Conservation (phyloP, 2,797 vertebrate species). For the Cuniculus paca region DNA sequence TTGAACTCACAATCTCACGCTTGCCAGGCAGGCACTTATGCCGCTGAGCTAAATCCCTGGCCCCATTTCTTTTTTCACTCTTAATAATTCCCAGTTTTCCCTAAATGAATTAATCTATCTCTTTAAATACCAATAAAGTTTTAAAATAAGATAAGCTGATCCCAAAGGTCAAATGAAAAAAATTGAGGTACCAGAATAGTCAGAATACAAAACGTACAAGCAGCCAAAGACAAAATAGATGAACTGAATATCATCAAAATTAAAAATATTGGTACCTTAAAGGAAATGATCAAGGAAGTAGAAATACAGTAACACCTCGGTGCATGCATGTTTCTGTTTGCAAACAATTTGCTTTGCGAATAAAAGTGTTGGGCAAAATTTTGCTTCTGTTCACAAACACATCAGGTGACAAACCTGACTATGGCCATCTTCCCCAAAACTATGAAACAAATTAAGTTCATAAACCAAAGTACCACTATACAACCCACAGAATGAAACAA, state of each 20-base stretch:
- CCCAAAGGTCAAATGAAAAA: background rate
- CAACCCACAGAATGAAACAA: background rate
- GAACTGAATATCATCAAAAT: background rate
- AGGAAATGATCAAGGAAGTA: background rate
- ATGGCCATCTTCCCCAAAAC: background rate
- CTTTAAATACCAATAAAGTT: background rate
- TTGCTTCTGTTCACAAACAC: background rate
- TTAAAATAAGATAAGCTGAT: constrained; percentile 20
- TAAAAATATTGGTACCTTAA: background rate
- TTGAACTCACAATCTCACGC: no score
- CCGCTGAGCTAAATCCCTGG: no score
- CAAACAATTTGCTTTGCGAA: background rate
- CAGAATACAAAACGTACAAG: background rate
- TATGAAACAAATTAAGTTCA: background rate
- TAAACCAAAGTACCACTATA: background rate
- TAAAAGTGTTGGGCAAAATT: background rate
- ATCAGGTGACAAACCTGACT: background rate
- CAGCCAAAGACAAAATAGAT: background rate
- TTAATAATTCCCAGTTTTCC: background rate
- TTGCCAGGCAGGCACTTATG: no score
- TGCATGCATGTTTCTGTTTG: background rate
- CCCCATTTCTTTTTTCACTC: no score
- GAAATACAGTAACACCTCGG: background rate
- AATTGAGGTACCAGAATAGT: background rate
- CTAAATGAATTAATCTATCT: background rate